A percentile compares a stretch with the other conserved stretches of the same genome.
These are phyloP conservation scores for Liopterus haemorrhoidalis DNA, from an alignment of 2,888 invertebrate species.

Conservation along the genomic window DNA sequence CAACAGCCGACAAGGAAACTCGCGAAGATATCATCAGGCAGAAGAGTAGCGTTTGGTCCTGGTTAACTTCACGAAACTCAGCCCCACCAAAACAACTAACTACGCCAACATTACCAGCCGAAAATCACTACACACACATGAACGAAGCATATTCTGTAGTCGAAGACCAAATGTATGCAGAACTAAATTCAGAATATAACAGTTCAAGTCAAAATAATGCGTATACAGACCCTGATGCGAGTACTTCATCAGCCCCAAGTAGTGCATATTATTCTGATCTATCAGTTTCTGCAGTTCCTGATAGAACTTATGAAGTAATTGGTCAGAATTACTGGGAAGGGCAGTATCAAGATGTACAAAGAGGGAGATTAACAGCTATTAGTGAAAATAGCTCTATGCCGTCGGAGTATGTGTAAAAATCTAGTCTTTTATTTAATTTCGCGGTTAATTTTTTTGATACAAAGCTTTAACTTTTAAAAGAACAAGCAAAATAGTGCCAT, in stretches of 20 bases:
- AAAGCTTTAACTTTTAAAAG: neutral
- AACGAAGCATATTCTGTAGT: conserved; percentile 56
- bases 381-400: conserved; percentile 54
- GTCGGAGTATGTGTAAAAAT: conserved; percentile 53
- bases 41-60: conserved; percentile 43
- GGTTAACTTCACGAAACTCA: conserved; percentile 39
- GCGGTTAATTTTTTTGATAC: no score
- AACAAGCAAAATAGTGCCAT: neutral
- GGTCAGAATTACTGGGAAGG: conserved; percentile 44
- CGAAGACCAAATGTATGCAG: conserved; percentile 63
- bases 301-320: conserved; percentile 57
- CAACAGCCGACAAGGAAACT: neutral
- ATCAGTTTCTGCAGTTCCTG: conserved; percentile 51
- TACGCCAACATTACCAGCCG: conserved; percentile 51
- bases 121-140: conserved; percentile 69
- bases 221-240: conserved; percentile 55
- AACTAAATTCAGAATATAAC: conserved; percentile 57
- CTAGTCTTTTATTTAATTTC: neutral
- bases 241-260: conserved; percentile 60
- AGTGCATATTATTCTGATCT: conserved; percentile 70
- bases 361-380: conserved; percentile 50
- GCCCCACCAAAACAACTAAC: conserved; percentile 45
- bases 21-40: no score
- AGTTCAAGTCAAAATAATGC: conserved; percentile 66
- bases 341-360: conserved; percentile 42